Base-by-base conservation (phyloP, 2,797 vertebrate genomes). In the Hipposideros larvatus region DNA sequence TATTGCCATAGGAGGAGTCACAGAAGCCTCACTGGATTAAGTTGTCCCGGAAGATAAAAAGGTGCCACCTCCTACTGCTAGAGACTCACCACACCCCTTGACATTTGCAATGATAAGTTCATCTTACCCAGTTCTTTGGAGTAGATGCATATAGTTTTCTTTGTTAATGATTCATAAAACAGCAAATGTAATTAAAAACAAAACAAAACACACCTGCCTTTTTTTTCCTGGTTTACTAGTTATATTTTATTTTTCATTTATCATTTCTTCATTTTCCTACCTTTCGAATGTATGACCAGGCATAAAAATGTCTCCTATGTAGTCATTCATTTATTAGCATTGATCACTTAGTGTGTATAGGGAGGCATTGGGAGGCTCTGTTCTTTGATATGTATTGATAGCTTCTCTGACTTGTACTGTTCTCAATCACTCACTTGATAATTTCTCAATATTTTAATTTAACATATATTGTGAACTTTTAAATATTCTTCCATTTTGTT, bases 131-230 rank as follows among this genome's bases (percentile, higher is more conserved):
- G 7, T 43, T 82, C 3, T 37, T 53, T 13, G 11, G 4, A 66
- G 15, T 51, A 26, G 55, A 41, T 22, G 5, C 55, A 74, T 70
- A 41, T 24, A 34, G 7, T 18, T 87, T 71, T 84, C 53, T 70
- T 88, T 46, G 16, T 79, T 65, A 8, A 43, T 74, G 19, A 5
- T 80, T 87, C n/a, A 73, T 41, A 16, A 74, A 93, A 55, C 18
- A 70, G 68, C n/a, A 88, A 94, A 37, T 78, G 34, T 55, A 87
- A 74, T 92, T 26, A 16, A 22, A 70, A 95, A 37, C 37, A 37
- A 37, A 37, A 37, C 37, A 37, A 71, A 66, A 41, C 31, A 7
- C 55, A 26, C 48, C 24, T 86, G 18, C 8, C 28, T 19, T 55
- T 48, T 86, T 55, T 74, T 82, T 51, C 31, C 0, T 83, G 19